phyloP scores from a whole-genome alignment of 2,797 vertebrate genomes.

The Glyptemys insculpta region DNA sequence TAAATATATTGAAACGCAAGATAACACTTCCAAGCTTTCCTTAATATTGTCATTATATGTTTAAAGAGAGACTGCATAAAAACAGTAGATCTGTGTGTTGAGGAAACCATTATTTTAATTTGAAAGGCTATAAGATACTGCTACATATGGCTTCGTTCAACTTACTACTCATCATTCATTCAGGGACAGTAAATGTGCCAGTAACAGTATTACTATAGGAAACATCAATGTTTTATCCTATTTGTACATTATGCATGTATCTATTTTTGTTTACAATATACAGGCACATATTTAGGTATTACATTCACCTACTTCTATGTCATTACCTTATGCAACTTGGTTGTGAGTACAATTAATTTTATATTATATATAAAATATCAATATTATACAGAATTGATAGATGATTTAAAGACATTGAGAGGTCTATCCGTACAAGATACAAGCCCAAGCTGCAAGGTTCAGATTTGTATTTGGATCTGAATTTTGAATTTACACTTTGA shows the following conservation, averaged over 20 bases:
- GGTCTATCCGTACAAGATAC: not conserved
- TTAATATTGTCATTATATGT: slow-evolving; percentile 11
- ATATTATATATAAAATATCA: not conserved
- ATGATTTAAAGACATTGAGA: not conserved
- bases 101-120: slow-evolving; percentile 35
- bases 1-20: slow-evolving; percentile 30
- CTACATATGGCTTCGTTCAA: not conserved
- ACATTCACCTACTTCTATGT: not conserved
- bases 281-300: slow-evolving; percentile 6
- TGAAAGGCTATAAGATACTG: slow-evolving; percentile 15
- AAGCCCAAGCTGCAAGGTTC: not conserved
- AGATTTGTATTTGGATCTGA: not conserved
- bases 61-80: not conserved
- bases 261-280: slow-evolving; percentile 54
- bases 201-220: slow-evolving; percentile 14
- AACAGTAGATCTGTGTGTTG: slow-evolving; percentile 20
- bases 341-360: not conserved
- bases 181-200: not conserved
- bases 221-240: not conserved
- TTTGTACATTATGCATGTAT: not conserved
- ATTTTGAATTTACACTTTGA: not conserved
- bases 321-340: not conserved
- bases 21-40: not conserved
- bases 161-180: not conserved
- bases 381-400: not conserved